Evolutionary conservation across 2,888 invertebrate species (phyloP), one percentile per base, ranked within the genome.

Genomic region (Eledona agricola): DNA sequence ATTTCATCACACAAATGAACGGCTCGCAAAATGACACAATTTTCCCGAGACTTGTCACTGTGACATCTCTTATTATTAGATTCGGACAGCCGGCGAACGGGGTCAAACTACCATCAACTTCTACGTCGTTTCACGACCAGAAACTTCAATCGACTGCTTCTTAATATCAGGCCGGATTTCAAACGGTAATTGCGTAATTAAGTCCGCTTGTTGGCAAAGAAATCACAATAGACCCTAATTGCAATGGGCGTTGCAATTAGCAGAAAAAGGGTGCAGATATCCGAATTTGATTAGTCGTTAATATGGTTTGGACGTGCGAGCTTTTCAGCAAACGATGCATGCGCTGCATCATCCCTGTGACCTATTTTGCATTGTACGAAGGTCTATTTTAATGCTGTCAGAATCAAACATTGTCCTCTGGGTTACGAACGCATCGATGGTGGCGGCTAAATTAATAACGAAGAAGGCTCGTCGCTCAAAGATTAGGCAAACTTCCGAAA

Each of bases 401-500:
- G 31, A 43, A 17, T 31, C 43, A 43, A 43, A 43, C 43, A 28
- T 28, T 29, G 26, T 38, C 13, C 38, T 38, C 15, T 16, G 7
- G n/a, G n/a, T n/a, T n/a, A n/a, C n/a, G n/a, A n/a, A n/a, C n/a
- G n/a, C n/a, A n/a, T n/a, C n/a, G n/a, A n/a, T n/a, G n/a, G n/a
- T n/a, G n/a, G n/a, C n/a, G n/a, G n/a, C n/a, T n/a, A n/a, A 19
- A 5, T 19, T 4, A 5, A n/a, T 19, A 19, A 19, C 4, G 17
- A 38, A 20, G 29, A 37, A 37, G 15, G 35, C 37, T 29, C 15
- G 37, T 13, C 37, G 29, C 29, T 37, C 29, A 29, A 47, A 20
- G 47, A 47, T 47, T 47, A 37, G 29, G 37, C 29, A 47, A 47
- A 37, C 37, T 37, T 47, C 37, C 47, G 26, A 50, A 50, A 31